These are phyloP conservation scores for Napeogenes sylphis DNA, from an alignment of 2,888 invertebrate species.

Conservation along the genomic window DNA sequence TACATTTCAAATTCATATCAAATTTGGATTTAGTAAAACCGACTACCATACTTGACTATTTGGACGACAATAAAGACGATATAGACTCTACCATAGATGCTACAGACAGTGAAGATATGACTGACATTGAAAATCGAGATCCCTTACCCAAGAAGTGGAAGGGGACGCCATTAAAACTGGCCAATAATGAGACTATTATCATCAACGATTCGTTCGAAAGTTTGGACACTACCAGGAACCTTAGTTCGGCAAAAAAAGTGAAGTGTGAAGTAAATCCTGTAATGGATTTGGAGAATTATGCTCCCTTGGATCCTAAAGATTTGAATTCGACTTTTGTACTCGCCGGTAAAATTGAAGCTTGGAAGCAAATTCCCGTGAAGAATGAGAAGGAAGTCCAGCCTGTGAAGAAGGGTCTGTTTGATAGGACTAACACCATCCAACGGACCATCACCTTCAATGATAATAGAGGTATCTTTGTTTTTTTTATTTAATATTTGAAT, in stretches of 20 bases:
- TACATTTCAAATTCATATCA: slow-evolving; percentile 54
- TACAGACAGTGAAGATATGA: slow-evolving; percentile 61
- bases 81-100: slow-evolving; percentile 44
- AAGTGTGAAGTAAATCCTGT: slow-evolving; percentile 46
- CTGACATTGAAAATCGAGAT: slow-evolving; percentile 56
- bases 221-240: slow-evolving; percentile 50
- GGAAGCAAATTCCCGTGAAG: slow-evolving; percentile 47
- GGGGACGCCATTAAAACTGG: slow-evolving; percentile 62
- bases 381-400: slow-evolving; percentile 37
- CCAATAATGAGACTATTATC: slow-evolving; percentile 63
- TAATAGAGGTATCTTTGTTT: slow-evolving; percentile 45
- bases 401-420: slow-evolving; percentile 51
- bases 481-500: neutral
- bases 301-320: slow-evolving; percentile 52
- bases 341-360: slow-evolving; percentile 51
- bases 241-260: slow-evolving; percentile 61
- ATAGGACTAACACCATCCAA: slow-evolving; percentile 58
- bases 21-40: slow-evolving; percentile 56
- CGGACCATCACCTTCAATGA: slow-evolving; percentile 54
- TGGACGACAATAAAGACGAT: slow-evolving; percentile 35
- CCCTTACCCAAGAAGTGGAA: slow-evolving; percentile 57
- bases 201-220: slow-evolving; percentile 66
- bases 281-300: slow-evolving; percentile 51
- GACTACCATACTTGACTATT: slow-evolving; percentile 36
- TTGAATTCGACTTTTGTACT: slow-evolving; percentile 71